phyloP scores from a whole-genome alignment of 2,888 invertebrate species.

The Leptopilina myrica region DNA sequence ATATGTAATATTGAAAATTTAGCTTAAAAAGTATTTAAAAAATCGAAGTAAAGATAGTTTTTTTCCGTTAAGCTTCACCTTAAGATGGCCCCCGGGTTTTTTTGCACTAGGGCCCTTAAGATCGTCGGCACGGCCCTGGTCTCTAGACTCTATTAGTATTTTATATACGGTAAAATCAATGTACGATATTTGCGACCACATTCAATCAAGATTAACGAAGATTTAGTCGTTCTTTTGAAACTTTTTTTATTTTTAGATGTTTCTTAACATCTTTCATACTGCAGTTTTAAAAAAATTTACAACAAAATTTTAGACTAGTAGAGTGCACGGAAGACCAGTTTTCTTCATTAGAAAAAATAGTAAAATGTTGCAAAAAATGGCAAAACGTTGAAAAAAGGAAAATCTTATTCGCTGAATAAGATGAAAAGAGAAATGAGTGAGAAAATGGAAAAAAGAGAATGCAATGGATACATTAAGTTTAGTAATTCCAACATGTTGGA shows the following conservation, averaged over 20 bases:
- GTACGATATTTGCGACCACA: slow-evolving; percentile 54
- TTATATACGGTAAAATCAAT: slow-evolving; percentile 50
- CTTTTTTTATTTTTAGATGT: too few relatives aligned
- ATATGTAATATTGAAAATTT: too few relatives aligned
- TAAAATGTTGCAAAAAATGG: not conserved
- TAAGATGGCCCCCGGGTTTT: too few relatives aligned
- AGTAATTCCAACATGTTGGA: slow-evolving; percentile 51
- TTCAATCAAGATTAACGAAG: slow-evolving; percentile 54
- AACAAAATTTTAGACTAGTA: too few relatives aligned
- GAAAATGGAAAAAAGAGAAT: too few relatives aligned
- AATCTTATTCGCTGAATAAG: not conserved
- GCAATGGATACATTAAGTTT: not conserved
- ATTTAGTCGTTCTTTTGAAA: not conserved
- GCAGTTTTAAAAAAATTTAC: not conserved
- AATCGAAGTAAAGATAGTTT: too few relatives aligned
- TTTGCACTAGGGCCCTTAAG: too few relatives aligned
- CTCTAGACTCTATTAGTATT: slow-evolving; percentile 28
- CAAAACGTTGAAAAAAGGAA: not conserved
- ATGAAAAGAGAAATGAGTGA: not conserved
- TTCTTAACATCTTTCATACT: not conserved
- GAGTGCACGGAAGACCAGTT: too few relatives aligned
- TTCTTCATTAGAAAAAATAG: too few relatives aligned
- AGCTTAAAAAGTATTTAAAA: too few relatives aligned
- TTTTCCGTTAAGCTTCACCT: too few relatives aligned
- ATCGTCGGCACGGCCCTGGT: not conserved